Percentiles rank a stretch among this genome's conserved stretches.
Evolutionary conservation across 1,140 invertebrate species (phyloP).

Genomic region (Panagrolaimus sp.): DNA sequence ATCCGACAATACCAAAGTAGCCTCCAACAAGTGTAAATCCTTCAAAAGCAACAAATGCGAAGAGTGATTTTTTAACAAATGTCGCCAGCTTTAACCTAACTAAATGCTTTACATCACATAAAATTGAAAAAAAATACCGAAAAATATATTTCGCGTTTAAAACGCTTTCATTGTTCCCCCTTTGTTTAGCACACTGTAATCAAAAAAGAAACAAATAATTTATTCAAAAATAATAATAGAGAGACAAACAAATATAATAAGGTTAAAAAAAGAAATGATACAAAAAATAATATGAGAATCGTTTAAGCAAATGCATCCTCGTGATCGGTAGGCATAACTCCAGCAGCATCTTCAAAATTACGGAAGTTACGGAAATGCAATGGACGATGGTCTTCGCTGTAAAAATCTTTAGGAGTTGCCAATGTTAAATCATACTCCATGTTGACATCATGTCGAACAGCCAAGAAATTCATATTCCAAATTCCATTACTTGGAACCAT

Average conservation of each 20-base stretch:
- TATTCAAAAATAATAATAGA: not conserved
- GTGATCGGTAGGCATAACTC: slow-evolving; percentile 45
- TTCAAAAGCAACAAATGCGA: slow-evolving; percentile 8
- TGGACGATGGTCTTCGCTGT: slow-evolving; percentile 93
- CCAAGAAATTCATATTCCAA: slow-evolving; percentile 98
- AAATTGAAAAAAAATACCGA: not conserved
- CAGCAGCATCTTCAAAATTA: slow-evolving; percentile 74
- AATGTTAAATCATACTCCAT: slow-evolving; percentile 97
- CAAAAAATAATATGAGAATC: not conserved
- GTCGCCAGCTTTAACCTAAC: not conserved
- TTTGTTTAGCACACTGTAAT: not conserved
- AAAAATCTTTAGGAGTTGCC: slow-evolving; percentile 97
- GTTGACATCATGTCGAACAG: slow-evolving; percentile 89
- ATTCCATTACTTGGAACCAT: slow-evolving; percentile 94
- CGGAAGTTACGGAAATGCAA: slow-evolving; percentile 97
- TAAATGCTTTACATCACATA: not conserved
- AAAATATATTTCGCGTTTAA: not conserved
- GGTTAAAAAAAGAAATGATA: no score
- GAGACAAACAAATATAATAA: no score
- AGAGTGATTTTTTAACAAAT: not conserved
- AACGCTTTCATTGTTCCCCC: not conserved
- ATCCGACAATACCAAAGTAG: not conserved
- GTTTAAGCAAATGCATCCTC: slow-evolving; percentile 55
- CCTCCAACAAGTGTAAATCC: not conserved
- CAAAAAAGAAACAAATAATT: not conserved